These are phyloP conservation scores for Rhea americana DNA, from an alignment of 2,113 vertebrate genomes.

Conservation along the genomic window DNA sequence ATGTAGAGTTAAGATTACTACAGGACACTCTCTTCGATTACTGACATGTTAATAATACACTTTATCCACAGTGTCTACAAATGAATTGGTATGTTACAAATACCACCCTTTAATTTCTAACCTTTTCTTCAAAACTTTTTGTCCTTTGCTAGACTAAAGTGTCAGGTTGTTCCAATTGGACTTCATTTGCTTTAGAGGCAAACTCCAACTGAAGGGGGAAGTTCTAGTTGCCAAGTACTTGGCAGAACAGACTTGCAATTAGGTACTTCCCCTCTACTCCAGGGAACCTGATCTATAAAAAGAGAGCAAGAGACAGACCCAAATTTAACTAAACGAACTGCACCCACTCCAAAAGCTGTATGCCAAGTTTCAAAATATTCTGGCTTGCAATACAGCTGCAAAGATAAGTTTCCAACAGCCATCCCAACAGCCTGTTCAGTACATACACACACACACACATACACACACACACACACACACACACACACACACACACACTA, in stretches of 20 bases:
- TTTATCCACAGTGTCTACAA: not conserved
- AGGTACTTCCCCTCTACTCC: slow-evolving; percentile 35
- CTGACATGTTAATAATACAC: not conserved
- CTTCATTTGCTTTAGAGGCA: not conserved
- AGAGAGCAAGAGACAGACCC: slow-evolving; percentile 3
- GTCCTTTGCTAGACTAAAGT: slow-evolving; percentile 5
- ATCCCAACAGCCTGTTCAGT: not conserved
- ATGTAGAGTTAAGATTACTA: not conserved
- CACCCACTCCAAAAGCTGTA: slow-evolving; percentile 28
- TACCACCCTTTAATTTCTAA: slow-evolving; percentile 26
- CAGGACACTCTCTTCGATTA: not conserved
- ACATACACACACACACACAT: rapidly evolving
- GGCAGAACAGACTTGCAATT: slow-evolving; percentile 28
- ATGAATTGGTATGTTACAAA: slow-evolving; percentile 1
- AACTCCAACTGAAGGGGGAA: not conserved
- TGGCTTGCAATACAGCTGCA: slow-evolving; percentile 6
- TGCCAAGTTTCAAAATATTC: slow-evolving; percentile 40
- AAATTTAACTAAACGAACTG: slow-evolving; percentile 3
- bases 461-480: rapidly evolving
- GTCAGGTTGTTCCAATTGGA: not conserved
- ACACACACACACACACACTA: rapidly evolving
- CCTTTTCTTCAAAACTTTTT: slow-evolving; percentile 31
- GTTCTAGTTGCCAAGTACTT: slow-evolving; percentile 11
- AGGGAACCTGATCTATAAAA: slow-evolving; percentile 2
- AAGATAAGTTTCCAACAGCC: slow-evolving; percentile 29